These are phyloP conservation scores for Sinocyclocheilus anophthalmus DNA, from an alignment of 2,113 vertebrate genomes.

Conservation along the genomic window DNA sequence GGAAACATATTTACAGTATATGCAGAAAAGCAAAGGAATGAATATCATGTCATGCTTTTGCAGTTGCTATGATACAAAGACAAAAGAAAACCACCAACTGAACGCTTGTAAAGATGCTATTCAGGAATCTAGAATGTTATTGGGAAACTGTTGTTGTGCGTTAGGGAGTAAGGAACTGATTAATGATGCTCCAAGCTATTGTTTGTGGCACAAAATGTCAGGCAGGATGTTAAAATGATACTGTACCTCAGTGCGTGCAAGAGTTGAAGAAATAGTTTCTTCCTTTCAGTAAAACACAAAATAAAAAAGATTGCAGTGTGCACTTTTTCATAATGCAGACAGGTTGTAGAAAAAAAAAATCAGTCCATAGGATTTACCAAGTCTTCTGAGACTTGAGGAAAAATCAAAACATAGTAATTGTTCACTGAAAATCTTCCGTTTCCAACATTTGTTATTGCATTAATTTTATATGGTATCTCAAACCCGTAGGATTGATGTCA, in stretches of 20 bases:
- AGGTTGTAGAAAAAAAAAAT: neutral
- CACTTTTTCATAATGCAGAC: neutral
- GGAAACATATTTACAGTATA: neutral
- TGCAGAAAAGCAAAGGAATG: neutral
- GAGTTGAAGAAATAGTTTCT: neutral
- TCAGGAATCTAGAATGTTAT: neutral
- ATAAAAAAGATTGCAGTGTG: neutral
- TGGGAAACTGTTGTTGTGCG: neutral
- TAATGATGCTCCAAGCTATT: neutral
- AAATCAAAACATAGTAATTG: neutral
- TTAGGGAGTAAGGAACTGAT: neutral
- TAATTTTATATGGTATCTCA: neutral
- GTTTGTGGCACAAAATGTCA: neutral
- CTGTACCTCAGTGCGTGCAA: neutral
- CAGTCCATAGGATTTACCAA: neutral
- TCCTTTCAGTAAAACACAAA: neutral
- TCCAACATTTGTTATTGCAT: neutral
- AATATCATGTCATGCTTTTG: neutral
- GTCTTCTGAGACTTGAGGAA: neutral
- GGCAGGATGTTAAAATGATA: neutral
- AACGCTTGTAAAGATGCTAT: neutral
- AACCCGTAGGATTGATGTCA: neutral
- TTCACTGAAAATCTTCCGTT: neutral
- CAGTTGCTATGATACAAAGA: slow-evolving; percentile 25
- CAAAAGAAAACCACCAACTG: slow-evolving; percentile 8